These are phyloP conservation scores for Aulostomus chinensis DNA, from an alignment of 2,797 vertebrate genomes.

Conservation along the genomic window DNA sequence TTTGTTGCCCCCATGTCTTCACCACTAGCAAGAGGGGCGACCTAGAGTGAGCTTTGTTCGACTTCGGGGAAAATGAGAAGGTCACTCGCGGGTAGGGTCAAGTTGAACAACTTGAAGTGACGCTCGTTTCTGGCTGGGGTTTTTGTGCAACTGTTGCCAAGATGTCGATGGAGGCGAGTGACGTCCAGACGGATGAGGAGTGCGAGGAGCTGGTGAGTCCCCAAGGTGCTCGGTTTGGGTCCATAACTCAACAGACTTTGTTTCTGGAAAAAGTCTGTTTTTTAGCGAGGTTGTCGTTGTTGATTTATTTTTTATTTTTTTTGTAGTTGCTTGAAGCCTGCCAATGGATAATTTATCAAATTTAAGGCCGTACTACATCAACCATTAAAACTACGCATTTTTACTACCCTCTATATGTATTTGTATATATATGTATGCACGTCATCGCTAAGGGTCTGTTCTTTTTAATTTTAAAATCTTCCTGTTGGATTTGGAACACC, in stretches of 20 bases:
- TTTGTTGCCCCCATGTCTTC: constrained; percentile 33
- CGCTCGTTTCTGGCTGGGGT: too few species aligned
- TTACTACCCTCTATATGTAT: too few species aligned
- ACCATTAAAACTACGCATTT: too few species aligned
- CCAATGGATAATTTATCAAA: too few species aligned
- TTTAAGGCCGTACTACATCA: neutral
- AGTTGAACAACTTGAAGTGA: constrained; percentile 29
- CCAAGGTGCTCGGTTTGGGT: too few species aligned
- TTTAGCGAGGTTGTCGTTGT: neutral
- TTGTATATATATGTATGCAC: too few species aligned
- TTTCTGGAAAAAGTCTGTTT: neutral
- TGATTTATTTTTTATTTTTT: too few species aligned
- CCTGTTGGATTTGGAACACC: too few species aligned
- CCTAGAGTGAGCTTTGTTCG: neutral
- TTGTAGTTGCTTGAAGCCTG: too few species aligned
- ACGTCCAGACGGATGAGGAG: constrained; percentile 79
- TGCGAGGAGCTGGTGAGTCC: constrained; percentile 78
- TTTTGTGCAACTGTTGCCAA: constrained; percentile 24
- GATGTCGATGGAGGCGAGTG: constrained; percentile 75
- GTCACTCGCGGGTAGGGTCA: constrained; percentile 13
- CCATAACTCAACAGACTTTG: neutral
- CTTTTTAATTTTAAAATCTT: too few species aligned
- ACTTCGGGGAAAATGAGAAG: constrained; percentile 23
- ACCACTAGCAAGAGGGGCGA: constrained; percentile 14
- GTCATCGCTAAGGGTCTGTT: too few species aligned